These are phyloP conservation scores for Rhinolophus ferrumequinum DNA, from an alignment of 2,113 vertebrate genomes.

Conservation along the genomic window DNA sequence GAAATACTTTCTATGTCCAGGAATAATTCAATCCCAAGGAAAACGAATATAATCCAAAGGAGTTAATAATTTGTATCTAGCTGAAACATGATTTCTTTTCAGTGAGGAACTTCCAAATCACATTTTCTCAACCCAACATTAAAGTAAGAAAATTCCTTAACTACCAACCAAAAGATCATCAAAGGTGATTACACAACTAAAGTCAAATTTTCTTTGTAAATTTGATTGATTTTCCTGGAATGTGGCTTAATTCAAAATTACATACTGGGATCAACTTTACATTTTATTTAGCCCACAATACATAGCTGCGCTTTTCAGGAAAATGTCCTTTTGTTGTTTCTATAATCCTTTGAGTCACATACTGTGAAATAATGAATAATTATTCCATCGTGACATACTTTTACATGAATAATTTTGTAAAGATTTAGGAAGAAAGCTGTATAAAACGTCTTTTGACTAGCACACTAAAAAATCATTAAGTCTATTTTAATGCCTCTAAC, in stretches of 20 bases:
- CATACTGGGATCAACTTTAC: not conserved
- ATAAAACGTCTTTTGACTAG: conserved; percentile 4
- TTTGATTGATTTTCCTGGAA: not conserved
- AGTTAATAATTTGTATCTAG: conserved; percentile 32
- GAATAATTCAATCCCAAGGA: conserved; percentile 3
- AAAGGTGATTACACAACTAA: not conserved
- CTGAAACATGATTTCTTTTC: not conserved
- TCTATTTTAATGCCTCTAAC: conserved; percentile 37
- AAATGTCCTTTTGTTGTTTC: not conserved
- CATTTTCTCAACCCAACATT: conserved; percentile 33
- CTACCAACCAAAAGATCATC: conserved; percentile 8
- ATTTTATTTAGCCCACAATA: not conserved
- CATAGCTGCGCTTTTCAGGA: not conserved
- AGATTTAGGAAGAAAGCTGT: not conserved
- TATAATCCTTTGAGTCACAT: not conserved
- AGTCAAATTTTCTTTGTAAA: conserved; percentile 25
- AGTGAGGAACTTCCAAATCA: not conserved
- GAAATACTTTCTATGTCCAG: conserved; percentile 24
- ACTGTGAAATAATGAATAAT: conserved; percentile 20
- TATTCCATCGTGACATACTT: not conserved
- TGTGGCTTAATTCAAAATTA: conserved; percentile 19
- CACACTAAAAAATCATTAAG: conserved; percentile 4
- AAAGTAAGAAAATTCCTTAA: conserved; percentile 32
- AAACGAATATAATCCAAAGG: not conserved
- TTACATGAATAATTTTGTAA: not conserved